These are phyloP conservation scores for Latrodectus elegans DNA, from an alignment of 2,888 invertebrate species.

Conservation along the genomic window DNA sequence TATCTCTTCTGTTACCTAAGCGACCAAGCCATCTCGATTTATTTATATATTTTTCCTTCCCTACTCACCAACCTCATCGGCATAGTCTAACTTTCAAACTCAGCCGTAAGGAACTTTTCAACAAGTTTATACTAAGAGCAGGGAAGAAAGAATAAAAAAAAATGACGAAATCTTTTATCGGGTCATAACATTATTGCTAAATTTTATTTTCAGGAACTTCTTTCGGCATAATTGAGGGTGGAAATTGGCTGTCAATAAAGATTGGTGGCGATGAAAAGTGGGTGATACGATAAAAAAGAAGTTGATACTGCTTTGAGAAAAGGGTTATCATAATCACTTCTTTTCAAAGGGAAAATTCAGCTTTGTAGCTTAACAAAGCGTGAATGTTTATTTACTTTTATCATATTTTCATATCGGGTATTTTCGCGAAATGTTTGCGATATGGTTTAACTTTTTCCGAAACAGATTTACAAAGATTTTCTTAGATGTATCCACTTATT, in stretches of 20 bases:
- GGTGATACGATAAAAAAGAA: not conserved
- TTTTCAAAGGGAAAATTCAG: no score
- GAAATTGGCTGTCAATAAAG: constrained; percentile 2
- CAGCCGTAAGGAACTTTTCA: not conserved
- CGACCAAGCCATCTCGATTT: constrained; percentile 16
- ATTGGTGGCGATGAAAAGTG: not conserved
- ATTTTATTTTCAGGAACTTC: not conserved
- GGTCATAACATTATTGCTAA: not conserved
- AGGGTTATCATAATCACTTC: no score
- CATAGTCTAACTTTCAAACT: not conserved
- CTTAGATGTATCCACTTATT: no score
- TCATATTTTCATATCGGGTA: no score
- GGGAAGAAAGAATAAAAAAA: not conserved
- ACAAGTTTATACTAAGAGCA: not conserved
- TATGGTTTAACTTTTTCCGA: no score
- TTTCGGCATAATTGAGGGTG: not conserved
- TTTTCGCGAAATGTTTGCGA: no score
- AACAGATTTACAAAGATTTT: no score
- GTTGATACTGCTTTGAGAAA: no score
- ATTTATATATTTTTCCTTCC: not conserved
- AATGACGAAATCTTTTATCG: not conserved
- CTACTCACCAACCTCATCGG: not conserved
- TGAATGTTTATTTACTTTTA: no score
- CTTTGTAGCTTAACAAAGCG: no score
- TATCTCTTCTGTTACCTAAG: constrained; percentile 10